A percentile compares a stretch with the other conserved stretches of the same genome.
Evolutionary conservation across 2,888 invertebrate genomes (phyloP).

Genomic region (Andrena dorsata): DNA sequence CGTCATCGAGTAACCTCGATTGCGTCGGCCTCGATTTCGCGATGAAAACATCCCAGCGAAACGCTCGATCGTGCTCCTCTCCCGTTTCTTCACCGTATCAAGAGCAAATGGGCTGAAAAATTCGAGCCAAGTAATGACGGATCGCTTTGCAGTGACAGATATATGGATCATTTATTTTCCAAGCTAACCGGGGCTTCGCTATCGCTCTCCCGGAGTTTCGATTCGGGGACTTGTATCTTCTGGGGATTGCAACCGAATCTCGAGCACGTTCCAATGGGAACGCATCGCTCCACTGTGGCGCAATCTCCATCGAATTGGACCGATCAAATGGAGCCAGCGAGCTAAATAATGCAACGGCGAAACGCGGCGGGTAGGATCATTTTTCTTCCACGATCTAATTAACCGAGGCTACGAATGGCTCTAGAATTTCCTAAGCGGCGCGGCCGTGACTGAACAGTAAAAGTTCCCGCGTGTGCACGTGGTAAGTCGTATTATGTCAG

Average conservation of each 20-base stretch:
- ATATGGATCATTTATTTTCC: no score
- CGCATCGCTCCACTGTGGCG: no score
- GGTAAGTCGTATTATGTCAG: slow-evolving; percentile 63
- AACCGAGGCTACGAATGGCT: slow-evolving; percentile 21
- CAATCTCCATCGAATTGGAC: slow-evolving; percentile 5
- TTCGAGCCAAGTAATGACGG: background rate
- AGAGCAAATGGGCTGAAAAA: background rate
- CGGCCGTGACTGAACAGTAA: slow-evolving; percentile 35
- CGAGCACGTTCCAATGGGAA: no score
- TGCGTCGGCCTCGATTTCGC: slow-evolving; percentile 52
- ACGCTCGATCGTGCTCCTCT: slow-evolving; percentile 2
- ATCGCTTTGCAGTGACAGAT: background rate
- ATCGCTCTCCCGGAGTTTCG: no score
- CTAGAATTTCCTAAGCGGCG: slow-evolving; percentile 48
- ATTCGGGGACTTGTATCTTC: no score
- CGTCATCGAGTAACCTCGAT: slow-evolving; percentile 56
- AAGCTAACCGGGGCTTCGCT: no score
- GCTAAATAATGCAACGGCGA: slow-evolving; percentile 3
- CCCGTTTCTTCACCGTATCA: background rate
- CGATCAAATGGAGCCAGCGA: background rate
- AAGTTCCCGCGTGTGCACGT: slow-evolving; percentile 48
- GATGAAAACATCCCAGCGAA: slow-evolving; percentile 49
- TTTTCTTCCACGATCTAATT: slow-evolving; percentile 25
- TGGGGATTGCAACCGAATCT: no score
- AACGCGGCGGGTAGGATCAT: background rate